phyloP scores from a whole-genome alignment of 2,113 vertebrate genomes.

The Cyprinus carpio region DNA sequence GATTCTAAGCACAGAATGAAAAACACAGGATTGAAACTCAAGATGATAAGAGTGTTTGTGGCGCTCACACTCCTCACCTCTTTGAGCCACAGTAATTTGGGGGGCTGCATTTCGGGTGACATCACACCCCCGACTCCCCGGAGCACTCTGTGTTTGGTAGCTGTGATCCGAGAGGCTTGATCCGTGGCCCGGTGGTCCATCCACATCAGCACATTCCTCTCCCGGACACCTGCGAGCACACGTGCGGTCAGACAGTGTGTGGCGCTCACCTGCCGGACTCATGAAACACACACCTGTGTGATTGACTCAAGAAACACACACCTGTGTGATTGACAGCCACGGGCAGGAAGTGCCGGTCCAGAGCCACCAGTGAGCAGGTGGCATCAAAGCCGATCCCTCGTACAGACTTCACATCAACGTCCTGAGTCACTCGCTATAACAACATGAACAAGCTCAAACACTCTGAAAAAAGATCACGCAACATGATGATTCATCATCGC shows the following conservation, averaged over 20 bases:
- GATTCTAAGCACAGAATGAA: constrained; percentile 63
- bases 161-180: constrained; percentile 86
- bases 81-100: constrained; percentile 95
- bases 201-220: constrained; percentile 94
- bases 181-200: constrained; percentile 90
- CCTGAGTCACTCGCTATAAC: constrained; percentile 68
- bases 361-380: constrained; percentile 92
- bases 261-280: background rate
- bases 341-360: constrained; percentile 84
- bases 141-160: constrained; percentile 79
- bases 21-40: constrained; percentile 14
- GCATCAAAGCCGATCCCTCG: constrained; percentile 92
- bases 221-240: constrained; percentile 70
- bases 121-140: constrained; percentile 86
- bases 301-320: constrained; percentile 52
- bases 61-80: constrained; percentile 79
- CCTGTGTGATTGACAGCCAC: constrained; percentile 83
- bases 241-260: too few relatives aligned
- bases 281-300: too few relatives aligned
- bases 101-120: constrained; percentile 98
- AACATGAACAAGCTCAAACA: too few relatives aligned
- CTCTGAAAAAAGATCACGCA: too few relatives aligned
- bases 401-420: constrained; percentile 73
- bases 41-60: too few relatives aligned
- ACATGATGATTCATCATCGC: too few relatives aligned